Percentiles rank a stretch among this genome's conserved stretches.
phyloP scores from a whole-genome alignment of 2,113 vertebrate species.

The Neotragus pygmaeus region DNA sequence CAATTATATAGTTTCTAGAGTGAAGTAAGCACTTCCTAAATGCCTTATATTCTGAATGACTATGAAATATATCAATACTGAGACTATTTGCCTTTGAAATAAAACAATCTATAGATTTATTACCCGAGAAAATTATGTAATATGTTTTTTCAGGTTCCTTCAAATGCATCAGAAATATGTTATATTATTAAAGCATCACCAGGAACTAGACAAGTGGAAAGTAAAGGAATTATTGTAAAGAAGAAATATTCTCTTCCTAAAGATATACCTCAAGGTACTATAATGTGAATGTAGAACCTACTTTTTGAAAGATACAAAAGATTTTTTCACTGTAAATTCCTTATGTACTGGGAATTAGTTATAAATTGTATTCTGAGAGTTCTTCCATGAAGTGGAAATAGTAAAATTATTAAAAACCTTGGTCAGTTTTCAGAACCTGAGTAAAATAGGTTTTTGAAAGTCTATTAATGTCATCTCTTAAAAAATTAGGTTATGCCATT shows the following conservation, averaged over 20 bases:
- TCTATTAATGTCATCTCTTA: neutral
- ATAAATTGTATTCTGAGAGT: neutral
- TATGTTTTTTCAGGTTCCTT: constrained; percentile 69
- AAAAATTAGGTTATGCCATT: constrained; percentile 20
- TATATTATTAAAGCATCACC: constrained; percentile 80
- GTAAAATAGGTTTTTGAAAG: constrained; percentile 21
- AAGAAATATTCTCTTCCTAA: neutral
- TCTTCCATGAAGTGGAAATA: constrained; percentile 11
- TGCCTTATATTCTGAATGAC: neutral
- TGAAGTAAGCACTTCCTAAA: neutral
- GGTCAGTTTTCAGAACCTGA: neutral
- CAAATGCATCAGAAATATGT: constrained; percentile 69
- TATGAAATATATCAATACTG: neutral
- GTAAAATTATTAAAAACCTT: constrained; percentile 31
- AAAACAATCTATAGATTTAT: neutral
- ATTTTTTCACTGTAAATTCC: neutral
- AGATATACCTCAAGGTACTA: constrained; percentile 77
- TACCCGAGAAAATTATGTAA: too few relatives aligned
- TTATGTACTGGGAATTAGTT: neutral
- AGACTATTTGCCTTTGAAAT: constrained; percentile 47
- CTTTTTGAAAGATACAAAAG: neutral
- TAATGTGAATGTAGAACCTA: neutral
- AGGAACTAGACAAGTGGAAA: neutral
- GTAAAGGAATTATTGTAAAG: neutral
- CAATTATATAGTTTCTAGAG: neutral